Evolutionary conservation across 1,140 invertebrate genomes (phyloP).

Genomic region (Pseudomyrmex gracilis): DNA sequence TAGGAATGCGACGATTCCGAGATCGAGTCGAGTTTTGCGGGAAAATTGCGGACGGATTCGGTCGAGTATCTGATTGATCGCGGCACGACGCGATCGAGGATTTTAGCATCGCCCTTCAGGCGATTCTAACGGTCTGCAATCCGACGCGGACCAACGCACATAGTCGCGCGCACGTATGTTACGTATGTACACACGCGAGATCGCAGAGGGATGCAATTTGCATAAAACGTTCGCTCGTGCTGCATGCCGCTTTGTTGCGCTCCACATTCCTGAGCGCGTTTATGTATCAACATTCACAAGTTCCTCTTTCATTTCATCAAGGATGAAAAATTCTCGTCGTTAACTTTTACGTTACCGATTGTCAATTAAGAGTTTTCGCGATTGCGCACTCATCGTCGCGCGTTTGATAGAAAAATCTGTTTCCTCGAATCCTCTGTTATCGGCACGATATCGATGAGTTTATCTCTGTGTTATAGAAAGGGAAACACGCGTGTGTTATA

Average conservation of each 20-base stretch:
- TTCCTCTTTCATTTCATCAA: conserved; percentile 68
- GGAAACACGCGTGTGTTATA: too few species aligned
- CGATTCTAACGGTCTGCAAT: conserved; percentile 3
- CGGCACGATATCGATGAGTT: neutral
- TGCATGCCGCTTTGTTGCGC: conserved; percentile 56
- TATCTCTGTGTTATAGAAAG: neutral
- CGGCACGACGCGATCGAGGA: neutral
- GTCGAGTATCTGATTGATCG: neutral
- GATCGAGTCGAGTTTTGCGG: neutral
- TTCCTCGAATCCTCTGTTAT: too few species aligned
- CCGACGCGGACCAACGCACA: neutral
- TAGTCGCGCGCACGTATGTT: conserved; percentile 2
- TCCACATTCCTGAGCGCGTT: conserved; percentile 70
- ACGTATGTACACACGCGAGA: neutral
- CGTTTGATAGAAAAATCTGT: too few species aligned
- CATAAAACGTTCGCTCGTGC: conserved; percentile 63
- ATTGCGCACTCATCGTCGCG: neutral
- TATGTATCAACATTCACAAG: conserved; percentile 66
- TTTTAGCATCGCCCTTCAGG: conserved; percentile 2
- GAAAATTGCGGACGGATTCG: neutral
- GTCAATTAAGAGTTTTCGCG: conserved; percentile 43
- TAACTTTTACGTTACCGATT: conserved; percentile 45
- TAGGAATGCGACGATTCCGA: conserved; percentile 19
- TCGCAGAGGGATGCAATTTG: conserved; percentile 65
- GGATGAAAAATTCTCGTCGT: conserved; percentile 68